Conservation (phyloP, 2,113 vertebrate species). For the Herpailurus yagouaroundi region DNA sequence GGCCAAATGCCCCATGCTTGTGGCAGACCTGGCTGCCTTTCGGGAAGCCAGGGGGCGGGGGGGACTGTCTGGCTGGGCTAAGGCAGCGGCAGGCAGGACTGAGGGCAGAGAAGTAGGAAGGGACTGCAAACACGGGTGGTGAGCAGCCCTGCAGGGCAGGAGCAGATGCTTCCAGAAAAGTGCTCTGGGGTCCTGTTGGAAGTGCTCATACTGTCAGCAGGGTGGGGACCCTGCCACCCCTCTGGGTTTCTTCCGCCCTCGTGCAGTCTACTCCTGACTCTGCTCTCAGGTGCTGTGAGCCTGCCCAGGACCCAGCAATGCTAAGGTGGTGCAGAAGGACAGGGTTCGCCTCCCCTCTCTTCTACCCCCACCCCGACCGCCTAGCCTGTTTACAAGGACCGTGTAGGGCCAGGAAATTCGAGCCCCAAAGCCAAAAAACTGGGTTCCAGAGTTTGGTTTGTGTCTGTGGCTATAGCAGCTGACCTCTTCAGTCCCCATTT, state of each 20-base stretch:
- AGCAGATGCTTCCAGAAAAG: not conserved
- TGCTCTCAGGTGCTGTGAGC: not conserved
- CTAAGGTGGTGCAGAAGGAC: not conserved
- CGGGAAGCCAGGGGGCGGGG: not conserved
- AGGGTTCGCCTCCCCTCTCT: not conserved
- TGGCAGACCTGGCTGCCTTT: constrained; percentile 37
- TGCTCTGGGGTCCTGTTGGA: rapidly evolving
- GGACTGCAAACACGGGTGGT: not conserved
- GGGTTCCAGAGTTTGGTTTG: not conserved
- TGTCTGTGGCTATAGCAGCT: not conserved
- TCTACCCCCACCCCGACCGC: too few species aligned
- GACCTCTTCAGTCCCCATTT: not conserved
- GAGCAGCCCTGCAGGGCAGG: rapidly evolving
- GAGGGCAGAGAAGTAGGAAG: constrained; percentile 39
- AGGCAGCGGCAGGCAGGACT: constrained; percentile 25
- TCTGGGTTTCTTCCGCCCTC: not conserved
- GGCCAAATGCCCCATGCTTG: not conserved
- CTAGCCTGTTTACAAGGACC: not conserved
- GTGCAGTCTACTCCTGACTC: not conserved
- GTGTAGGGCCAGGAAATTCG: not conserved
- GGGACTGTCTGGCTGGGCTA: constrained; percentile 61
- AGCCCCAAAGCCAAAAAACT: not conserved
- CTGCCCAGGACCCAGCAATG: too few species aligned
- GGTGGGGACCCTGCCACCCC: not conserved
- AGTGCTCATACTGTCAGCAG: rapidly evolving